Conservation (phyloP, 2,113 vertebrate genomes). For the Plotosus lineatus region DNA sequence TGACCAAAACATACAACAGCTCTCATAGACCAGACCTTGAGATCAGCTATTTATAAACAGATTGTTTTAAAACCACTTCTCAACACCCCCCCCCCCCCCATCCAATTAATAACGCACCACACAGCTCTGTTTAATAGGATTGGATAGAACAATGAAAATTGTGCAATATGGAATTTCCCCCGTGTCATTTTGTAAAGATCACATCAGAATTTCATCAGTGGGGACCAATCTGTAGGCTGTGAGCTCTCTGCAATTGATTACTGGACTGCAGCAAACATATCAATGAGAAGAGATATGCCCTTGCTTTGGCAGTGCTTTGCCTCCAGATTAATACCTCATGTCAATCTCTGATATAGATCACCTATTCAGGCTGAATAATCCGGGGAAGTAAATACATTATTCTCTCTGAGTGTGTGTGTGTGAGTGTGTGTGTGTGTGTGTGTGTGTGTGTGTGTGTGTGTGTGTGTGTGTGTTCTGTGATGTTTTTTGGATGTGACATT, state of each 20-base stretch:
- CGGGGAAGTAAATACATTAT: constrained; percentile 46
- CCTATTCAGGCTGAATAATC: constrained; percentile 56
- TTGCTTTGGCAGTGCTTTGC: constrained; percentile 46
- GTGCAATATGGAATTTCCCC: constrained; percentile 41
- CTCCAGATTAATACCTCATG: constrained; percentile 57
- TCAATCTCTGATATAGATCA: constrained; percentile 57
- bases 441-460: constrained; percentile 11
- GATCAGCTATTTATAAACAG: neutral
- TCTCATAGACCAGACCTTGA: neutral
- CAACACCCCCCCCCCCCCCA: too few relatives aligned
- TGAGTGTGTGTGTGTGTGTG: neutral
- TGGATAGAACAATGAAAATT: constrained; percentile 8
- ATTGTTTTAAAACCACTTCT: neutral
- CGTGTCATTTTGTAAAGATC: constrained; percentile 39
- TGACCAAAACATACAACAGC: too few relatives aligned
- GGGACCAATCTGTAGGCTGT: constrained; percentile 46
- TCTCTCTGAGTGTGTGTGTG: constrained; percentile 30
- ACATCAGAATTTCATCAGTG: constrained; percentile 46
- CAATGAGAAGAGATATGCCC: constrained; percentile 58
- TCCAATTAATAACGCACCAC: neutral
- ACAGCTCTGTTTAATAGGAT: neutral
- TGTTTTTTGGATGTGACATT: neutral
- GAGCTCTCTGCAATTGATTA: constrained; percentile 55
- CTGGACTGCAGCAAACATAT: constrained; percentile 58
- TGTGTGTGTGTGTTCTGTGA: neutral